Percentiles rank a stretch among this genome's conserved stretches.
Evolutionary conservation across 2,888 invertebrate genomes (phyloP).

Genomic region (Melipona bicolor): DNA sequence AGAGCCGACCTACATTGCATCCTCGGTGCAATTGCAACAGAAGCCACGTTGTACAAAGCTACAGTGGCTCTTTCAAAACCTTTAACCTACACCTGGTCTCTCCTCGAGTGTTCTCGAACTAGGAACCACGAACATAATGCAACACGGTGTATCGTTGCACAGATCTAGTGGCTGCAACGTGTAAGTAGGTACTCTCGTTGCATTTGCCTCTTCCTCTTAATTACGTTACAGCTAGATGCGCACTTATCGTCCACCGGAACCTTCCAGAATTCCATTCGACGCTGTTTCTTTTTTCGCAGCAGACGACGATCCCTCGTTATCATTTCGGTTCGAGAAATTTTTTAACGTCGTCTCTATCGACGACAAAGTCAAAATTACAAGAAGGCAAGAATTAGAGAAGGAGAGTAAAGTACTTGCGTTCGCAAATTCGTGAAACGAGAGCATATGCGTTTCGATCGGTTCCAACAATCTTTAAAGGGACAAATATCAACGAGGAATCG

Average conservation of each 20-base stretch:
- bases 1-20: constrained; percentile 47
- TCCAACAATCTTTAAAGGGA: not conserved
- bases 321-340: not conserved
- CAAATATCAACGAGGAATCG: not conserved
- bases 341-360: not conserved
- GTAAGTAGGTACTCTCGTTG: constrained; percentile 15
- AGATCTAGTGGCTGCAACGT: constrained; percentile 16
- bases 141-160: constrained; percentile 39
- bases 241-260: constrained; percentile 17
- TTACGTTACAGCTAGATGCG: constrained; percentile 29
- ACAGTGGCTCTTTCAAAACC: constrained; percentile 60
- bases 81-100: constrained; percentile 60
- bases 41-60: constrained; percentile 46
- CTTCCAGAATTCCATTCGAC: constrained; percentile 1
- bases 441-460: too few relatives aligned
- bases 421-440: too few relatives aligned
- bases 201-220: constrained; percentile 32
- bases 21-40: constrained; percentile 48
- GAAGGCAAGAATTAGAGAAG: not conserved
- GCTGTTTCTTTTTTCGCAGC: not conserved
- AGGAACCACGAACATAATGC: constrained; percentile 62
- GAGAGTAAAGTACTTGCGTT: too few relatives aligned
- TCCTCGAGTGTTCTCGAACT: constrained; percentile 63
- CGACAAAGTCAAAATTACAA: not conserved
- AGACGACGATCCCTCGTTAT: not conserved